phyloP scores from a whole-genome alignment of 2,888 invertebrate genomes.

The Drosophila stalkeri region DNA sequence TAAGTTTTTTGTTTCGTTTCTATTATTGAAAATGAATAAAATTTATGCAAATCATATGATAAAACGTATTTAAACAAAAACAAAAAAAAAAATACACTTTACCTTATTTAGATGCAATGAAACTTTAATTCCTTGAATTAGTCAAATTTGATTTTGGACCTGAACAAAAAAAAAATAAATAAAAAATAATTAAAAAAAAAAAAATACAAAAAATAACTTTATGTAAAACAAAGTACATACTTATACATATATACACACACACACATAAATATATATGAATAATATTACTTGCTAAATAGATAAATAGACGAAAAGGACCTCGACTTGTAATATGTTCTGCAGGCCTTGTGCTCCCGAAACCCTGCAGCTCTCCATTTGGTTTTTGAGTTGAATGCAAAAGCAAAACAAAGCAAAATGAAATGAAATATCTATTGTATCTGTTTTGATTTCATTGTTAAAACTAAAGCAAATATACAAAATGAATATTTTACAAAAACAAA shows the following conservation, averaged over 20 bases:
- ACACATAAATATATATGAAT: slow-evolving; percentile 38
- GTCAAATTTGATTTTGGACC: slow-evolving; percentile 84
- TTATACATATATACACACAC: slow-evolving; percentile 32
- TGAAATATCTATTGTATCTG: slow-evolving; percentile 69
- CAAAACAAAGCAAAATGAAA: background rate
- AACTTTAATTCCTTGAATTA: slow-evolving; percentile 84
- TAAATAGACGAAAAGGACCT: slow-evolving; percentile 46
- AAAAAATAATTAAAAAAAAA: slow-evolving; percentile 14
- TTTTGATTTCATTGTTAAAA: slow-evolving; percentile 77
- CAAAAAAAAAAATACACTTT: slow-evolving; percentile 56
- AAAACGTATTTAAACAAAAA: slow-evolving; percentile 71
- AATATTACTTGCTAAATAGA: slow-evolving; percentile 57
- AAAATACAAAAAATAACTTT: slow-evolving; percentile 29
- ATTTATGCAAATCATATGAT: slow-evolving; percentile 72
- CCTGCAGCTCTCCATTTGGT: slow-evolving; percentile 59
- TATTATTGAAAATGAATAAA: slow-evolving; percentile 75
- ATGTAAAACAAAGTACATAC: slow-evolving; percentile 45
- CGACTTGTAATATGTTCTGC: slow-evolving; percentile 16
- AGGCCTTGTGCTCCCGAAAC: slow-evolving; percentile 7
- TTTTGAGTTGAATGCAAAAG: slow-evolving; percentile 47
- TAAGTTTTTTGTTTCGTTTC: slow-evolving; percentile 79
- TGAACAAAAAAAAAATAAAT: slow-evolving; percentile 66
- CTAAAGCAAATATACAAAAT: slow-evolving; percentile 77
- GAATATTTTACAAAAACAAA: slow-evolving; percentile 58
- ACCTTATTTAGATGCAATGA: slow-evolving; percentile 81